phyloP scores from a whole-genome alignment of 2,888 invertebrate species.

The Caenorhabditis japonica region DNA sequence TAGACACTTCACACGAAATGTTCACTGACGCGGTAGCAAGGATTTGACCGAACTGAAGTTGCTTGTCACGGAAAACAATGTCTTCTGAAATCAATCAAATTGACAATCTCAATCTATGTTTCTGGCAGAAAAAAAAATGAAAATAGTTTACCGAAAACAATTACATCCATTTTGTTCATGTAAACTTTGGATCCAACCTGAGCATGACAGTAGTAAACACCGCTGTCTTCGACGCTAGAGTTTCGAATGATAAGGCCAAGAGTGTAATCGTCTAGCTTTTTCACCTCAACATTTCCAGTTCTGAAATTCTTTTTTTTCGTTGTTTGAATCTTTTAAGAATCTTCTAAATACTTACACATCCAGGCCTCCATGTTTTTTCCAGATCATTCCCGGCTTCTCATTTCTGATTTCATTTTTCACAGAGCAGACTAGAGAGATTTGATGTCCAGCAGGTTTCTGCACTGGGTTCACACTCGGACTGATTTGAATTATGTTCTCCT shows the following conservation, averaged over 20 bases:
- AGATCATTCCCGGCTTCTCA: slow-evolving; percentile 58
- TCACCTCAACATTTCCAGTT: slow-evolving; percentile 56
- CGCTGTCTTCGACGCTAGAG: slow-evolving; percentile 57
- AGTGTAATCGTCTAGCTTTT: slow-evolving; percentile 57
- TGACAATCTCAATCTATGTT: neutral
- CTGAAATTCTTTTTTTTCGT: slow-evolving; percentile 20
- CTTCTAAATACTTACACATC: slow-evolving; percentile 39
- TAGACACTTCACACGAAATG: slow-evolving; percentile 60
- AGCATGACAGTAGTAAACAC: slow-evolving; percentile 64
- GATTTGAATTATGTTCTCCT: slow-evolving; percentile 33
- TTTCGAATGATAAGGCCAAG: slow-evolving; percentile 56
- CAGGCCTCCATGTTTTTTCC: slow-evolving; percentile 62
- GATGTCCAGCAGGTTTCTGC: slow-evolving; percentile 61
- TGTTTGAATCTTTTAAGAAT: neutral
- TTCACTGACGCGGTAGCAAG: slow-evolving; percentile 59
- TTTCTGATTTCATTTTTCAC: slow-evolving; percentile 29
- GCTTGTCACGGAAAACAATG: slow-evolving; percentile 60
- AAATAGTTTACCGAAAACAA: slow-evolving; percentile 64
- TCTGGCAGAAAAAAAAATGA: neutral
- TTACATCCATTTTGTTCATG: slow-evolving; percentile 58
- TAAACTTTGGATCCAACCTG: slow-evolving; percentile 43
- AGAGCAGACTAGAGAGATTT: slow-evolving; percentile 56
- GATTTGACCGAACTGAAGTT: slow-evolving; percentile 52
- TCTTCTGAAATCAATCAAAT: slow-evolving; percentile 59
- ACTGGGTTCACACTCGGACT: slow-evolving; percentile 55